Evolutionary conservation across 2,888 invertebrate species (phyloP).

Genomic region (Agonopterix subpropinquella): DNA sequence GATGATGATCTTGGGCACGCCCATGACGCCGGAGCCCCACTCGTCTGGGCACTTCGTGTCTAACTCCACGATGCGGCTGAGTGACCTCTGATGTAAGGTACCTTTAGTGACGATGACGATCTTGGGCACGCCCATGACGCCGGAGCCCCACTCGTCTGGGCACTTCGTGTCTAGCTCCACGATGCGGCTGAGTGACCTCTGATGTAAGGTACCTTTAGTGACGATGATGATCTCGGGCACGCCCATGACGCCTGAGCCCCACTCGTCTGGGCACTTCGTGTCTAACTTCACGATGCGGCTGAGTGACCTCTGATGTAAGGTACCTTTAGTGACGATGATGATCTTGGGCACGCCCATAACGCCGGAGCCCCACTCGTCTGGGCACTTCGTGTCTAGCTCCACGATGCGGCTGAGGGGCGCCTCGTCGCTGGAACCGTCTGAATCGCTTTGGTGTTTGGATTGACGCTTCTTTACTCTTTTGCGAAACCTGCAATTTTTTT

Average conservation of each 20-base stretch:
- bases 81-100: conserved; percentile 22
- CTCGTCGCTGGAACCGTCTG: conserved; percentile 61
- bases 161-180: conserved; percentile 32
- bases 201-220: conserved; percentile 5
- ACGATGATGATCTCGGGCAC: conserved; percentile 50
- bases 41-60: too few relatives aligned
- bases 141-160: conserved; percentile 17
- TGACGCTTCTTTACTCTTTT: conserved; percentile 62
- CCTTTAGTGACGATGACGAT: conserved; percentile 53
- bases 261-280: conserved; percentile 16
- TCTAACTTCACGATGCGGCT: conserved; percentile 44
- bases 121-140: conserved; percentile 47
- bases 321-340: conserved; percentile 51
- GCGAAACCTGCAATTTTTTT: conserved; percentile 36
- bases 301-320: conserved; percentile 29
- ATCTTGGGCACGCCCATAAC: conserved; percentile 51
- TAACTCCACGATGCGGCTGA: too few relatives aligned
- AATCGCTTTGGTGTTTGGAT: conserved; percentile 34
- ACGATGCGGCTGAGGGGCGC: conserved; percentile 48
- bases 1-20: too few relatives aligned
- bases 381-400: conserved; percentile 28
- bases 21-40: too few relatives aligned
- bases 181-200: conserved; percentile 38
- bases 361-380: conserved; percentile 19
- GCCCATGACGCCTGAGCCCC: conserved; percentile 36